These are phyloP conservation scores for Ctenicera cuprea DNA, from an alignment of 2,888 invertebrate species.

Conservation along the genomic window DNA sequence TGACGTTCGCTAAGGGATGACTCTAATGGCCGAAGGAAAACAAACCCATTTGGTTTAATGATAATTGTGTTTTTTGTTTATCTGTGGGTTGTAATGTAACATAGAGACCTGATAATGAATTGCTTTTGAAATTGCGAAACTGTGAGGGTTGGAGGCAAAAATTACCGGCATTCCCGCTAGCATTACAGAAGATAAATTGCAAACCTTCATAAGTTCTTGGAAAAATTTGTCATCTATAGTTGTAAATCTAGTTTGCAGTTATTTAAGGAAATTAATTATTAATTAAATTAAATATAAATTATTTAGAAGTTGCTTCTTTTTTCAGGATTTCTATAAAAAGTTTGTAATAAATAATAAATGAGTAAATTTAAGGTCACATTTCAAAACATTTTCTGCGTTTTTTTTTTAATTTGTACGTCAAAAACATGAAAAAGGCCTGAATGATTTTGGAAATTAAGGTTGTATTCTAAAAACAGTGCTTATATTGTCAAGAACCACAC, in stretches of 20 bases:
- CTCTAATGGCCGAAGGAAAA: constrained; percentile 2
- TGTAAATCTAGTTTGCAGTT: background rate
- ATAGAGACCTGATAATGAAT: constrained; percentile 8
- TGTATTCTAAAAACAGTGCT: background rate
- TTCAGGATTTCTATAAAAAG: too few species aligned
- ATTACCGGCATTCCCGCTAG: background rate
- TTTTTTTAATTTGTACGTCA: too few species aligned
- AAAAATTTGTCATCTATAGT: constrained; percentile 14
- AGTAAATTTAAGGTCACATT: too few species aligned
- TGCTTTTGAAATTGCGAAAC: constrained; percentile 4
- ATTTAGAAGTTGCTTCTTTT: too few species aligned
- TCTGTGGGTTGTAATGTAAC: constrained; percentile 13
- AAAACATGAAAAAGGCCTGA: too few species aligned
- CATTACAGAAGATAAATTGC: background rate
- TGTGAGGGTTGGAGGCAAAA: background rate
- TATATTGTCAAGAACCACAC: background rate
- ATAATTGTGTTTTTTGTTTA: constrained; percentile 15
- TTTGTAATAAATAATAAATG: too few species aligned
- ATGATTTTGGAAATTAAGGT: too few species aligned
- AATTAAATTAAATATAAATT: too few species aligned
- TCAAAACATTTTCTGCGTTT: background rate
- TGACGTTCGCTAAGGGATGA: background rate
- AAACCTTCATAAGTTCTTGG: background rate
- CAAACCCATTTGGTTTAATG: constrained; percentile 8
- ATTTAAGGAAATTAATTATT: background rate